These are phyloP conservation scores for Myanophis thanlyinensis DNA, from an alignment of 2,113 vertebrate genomes.

Conservation along the genomic window DNA sequence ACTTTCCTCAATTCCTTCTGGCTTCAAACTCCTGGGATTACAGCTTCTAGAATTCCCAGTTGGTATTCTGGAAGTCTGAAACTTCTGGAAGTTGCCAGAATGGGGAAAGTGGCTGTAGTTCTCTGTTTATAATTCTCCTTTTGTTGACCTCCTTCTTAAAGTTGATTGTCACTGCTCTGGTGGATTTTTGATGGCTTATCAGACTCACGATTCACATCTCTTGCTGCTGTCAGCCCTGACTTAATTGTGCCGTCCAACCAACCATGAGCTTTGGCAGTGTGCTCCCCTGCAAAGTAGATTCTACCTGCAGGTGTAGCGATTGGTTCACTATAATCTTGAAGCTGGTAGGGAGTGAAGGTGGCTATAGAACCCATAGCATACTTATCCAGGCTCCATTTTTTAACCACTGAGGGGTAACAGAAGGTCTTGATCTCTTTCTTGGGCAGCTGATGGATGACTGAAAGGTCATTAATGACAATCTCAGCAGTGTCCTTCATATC, in stretches of 20 bases:
- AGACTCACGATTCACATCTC: conserved; percentile 62
- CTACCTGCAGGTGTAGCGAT: conserved; percentile 70
- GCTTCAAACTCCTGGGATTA: neutral
- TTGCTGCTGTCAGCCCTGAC: conserved; percentile 75
- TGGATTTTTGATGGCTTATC: neutral
- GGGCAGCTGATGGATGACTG: conserved; percentile 72
- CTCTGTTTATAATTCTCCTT: neutral
- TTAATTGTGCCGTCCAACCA: conserved; percentile 83
- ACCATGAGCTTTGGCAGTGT: conserved; percentile 70
- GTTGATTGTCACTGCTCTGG: neutral
- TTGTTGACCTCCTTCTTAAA: neutral
- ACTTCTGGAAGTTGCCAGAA: neutral
- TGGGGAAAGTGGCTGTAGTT: neutral
- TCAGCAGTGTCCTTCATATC: conserved; percentile 50
- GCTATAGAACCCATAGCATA: conserved; percentile 73
- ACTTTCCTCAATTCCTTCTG: neutral
- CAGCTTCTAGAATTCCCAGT: neutral
- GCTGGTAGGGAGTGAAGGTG: conserved; percentile 77
- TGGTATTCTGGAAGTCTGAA: neutral
- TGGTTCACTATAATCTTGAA: conserved; percentile 54
- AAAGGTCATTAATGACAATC: conserved; percentile 72
- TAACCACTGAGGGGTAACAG: conserved; percentile 71
- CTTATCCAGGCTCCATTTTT: conserved; percentile 78
- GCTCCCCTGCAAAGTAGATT: conserved; percentile 81
- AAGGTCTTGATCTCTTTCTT: conserved; percentile 58